Evolutionary conservation across 2,797 vertebrate species (phyloP).

Genomic region (Echeneis naucrates): DNA sequence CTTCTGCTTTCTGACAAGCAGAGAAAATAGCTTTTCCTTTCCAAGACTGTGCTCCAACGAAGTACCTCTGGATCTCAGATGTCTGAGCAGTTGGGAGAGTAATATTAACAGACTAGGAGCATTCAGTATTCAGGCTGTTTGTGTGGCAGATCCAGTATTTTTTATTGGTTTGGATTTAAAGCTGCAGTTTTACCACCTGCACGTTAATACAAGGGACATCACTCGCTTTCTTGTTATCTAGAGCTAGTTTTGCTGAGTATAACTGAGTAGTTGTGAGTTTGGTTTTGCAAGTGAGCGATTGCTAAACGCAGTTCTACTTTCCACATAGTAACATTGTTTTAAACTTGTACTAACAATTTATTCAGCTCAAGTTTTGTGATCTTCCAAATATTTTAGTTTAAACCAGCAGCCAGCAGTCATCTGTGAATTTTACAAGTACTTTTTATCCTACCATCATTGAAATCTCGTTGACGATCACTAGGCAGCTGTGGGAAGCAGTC

Average conservation of each 20-base stretch:
- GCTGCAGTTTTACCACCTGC: constrained; percentile 6
- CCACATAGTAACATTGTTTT: background rate
- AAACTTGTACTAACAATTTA: background rate
- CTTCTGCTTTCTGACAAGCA: constrained; percentile 4
- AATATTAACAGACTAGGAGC: background rate
- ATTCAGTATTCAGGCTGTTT: constrained; percentile 14
- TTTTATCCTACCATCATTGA: constrained; percentile 29
- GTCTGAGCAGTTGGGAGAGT: constrained; percentile 22
- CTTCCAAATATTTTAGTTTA: background rate
- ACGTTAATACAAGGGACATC: constrained; percentile 5
- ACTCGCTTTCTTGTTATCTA: background rate
- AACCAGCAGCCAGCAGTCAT: constrained; percentile 26
- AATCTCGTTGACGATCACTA: constrained; percentile 36
- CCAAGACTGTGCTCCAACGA: constrained; percentile 17
- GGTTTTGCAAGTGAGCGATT: background rate
- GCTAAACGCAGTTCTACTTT: background rate
- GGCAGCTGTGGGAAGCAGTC: constrained; percentile 56
- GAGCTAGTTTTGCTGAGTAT: constrained; percentile 35
- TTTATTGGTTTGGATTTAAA: background rate
- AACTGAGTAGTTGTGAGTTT: background rate
- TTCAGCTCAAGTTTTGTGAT: constrained; percentile 1
- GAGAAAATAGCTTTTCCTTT: constrained; percentile 27
- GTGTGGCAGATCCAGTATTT: constrained; percentile 18
- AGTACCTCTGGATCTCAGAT: constrained; percentile 1
- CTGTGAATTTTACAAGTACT: constrained; percentile 12